These are phyloP conservation scores for Cyclophora albipunctata DNA, from an alignment of 2,888 invertebrate species.

Conservation along the genomic window DNA sequence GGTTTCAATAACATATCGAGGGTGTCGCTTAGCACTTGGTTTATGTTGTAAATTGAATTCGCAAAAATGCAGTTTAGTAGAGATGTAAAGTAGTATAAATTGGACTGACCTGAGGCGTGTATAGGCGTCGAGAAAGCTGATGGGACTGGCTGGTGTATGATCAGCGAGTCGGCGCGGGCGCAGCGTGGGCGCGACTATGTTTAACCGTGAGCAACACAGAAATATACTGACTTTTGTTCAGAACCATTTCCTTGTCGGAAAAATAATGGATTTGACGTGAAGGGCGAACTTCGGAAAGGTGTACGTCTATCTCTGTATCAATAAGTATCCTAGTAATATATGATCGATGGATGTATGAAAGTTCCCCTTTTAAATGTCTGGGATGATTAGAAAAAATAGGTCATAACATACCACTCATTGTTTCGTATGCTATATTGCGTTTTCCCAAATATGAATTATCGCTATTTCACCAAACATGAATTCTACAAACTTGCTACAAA, in stretches of 20 bases:
- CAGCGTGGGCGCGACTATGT: constrained; percentile 68
- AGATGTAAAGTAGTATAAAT: constrained; percentile 22
- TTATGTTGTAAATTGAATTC: constrained; percentile 29
- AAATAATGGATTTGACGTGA: constrained; percentile 27
- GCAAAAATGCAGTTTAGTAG: constrained; percentile 24
- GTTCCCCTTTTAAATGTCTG: too few relatives aligned
- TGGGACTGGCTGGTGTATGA: constrained; percentile 52
- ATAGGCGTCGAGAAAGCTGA: constrained; percentile 56
- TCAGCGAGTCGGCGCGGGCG: constrained; percentile 39
- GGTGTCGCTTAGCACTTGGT: constrained; percentile 43
- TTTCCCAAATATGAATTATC: too few relatives aligned
- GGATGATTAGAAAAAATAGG: too few relatives aligned
- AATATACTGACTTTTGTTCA: constrained; percentile 71
- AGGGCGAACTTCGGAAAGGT: constrained; percentile 2
- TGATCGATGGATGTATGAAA: too few relatives aligned
- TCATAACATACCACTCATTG: too few relatives aligned
- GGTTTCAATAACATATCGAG: constrained; percentile 6
- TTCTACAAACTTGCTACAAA: too few relatives aligned
- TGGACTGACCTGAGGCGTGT: constrained; percentile 67
- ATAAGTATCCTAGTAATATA: too few relatives aligned
- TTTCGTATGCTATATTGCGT: too few relatives aligned
- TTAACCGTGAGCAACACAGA: constrained; percentile 70
- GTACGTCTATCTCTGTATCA: background rate
- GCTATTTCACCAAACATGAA: too few relatives aligned
- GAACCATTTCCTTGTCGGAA: constrained; percentile 57